Percentiles rank a stretch among this genome's conserved stretches.
phyloP scores from a whole-genome alignment of 2,888 invertebrate genomes.

The Acanthosepion esculentum region DNA sequence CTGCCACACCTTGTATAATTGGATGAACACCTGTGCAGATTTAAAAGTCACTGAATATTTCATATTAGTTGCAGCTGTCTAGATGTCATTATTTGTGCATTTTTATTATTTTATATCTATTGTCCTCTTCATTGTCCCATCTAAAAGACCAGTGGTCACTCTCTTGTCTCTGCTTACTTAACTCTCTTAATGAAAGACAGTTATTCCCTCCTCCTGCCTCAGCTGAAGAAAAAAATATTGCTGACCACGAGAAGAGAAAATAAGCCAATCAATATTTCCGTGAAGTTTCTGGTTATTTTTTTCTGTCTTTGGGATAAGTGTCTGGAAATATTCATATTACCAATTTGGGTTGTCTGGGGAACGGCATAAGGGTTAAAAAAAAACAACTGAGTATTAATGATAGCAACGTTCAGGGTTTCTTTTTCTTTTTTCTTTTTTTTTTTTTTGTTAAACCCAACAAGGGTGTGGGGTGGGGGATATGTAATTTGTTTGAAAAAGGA shows the following conservation, averaged over 20 bases:
- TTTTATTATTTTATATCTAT: neutral
- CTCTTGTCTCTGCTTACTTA: neutral
- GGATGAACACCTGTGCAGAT: too few species aligned
- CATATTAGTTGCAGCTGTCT: neutral
- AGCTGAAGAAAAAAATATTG: neutral
- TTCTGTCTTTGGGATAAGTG: neutral
- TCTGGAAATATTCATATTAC: constrained; percentile 18
- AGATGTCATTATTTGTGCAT: too few species aligned
- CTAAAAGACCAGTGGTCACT: too few species aligned
- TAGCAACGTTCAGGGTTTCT: neutral
- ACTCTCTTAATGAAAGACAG: neutral
- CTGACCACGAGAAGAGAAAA: neutral
- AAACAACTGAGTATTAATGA: neutral
- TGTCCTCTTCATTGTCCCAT: neutral
- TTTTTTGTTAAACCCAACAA: too few species aligned
- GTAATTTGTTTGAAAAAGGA: too few species aligned
- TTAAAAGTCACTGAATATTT: too few species aligned
- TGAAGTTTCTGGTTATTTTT: neutral
- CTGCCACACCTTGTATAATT: too few species aligned
- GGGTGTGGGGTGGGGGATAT: too few species aligned
- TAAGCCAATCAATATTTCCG: neutral
- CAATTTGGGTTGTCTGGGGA: neutral
- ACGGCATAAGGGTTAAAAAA: neutral
- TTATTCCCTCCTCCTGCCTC: neutral
- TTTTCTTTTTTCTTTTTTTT: neutral